Base-by-base conservation (phyloP, 1,140 invertebrate genomes). In the Microvelia longipes region DNA sequence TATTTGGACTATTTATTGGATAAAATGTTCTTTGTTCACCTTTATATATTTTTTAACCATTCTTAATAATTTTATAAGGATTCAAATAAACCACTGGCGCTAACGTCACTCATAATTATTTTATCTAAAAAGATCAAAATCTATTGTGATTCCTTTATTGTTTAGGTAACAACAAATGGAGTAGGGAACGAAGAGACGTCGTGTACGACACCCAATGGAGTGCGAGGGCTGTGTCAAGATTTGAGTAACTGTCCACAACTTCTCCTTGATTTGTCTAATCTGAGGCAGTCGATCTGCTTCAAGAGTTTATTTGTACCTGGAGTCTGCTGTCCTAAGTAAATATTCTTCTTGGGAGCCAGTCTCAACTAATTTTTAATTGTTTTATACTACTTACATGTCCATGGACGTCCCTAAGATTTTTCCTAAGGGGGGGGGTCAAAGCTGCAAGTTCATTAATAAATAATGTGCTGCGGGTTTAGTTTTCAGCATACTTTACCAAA, bases 241-340 rank as follows among this genome's bases (percentile, higher is more conserved):
- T 81, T 96, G 11, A 91, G 90, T 73, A 90, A 90, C 72, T 96
- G 93, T 79, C 92, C 93, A 0, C 90, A 92, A 73, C 78, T 96
- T 14, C 80, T 96, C 0, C 79, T 96, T 5, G 91, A 96, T 77
- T 81, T 95, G 14, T 85, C 86, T 11, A 90, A 87, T 76, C 80
- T 96, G 0, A 81, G 92, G 50, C 89, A 93, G 75, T 94, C 91
- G 0, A 82, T 96, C 5, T 96, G 93, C 77, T 96, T 96, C 76
- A 94, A 95, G 79, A 91, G 90, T 72, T 81, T 95, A 0, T 93
- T 95, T 75, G 89, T 93, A 1, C 93, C 93, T 1, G 93, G 92
- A 24, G 92, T 95, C 1, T 96, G 93, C 76, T 95, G 93, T 80
- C 92, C 92, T 0, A 73, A 11, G 29, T 64, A 14, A 27, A 28